A percentile compares a stretch with the other conserved stretches of the same genome.
These are phyloP conservation scores for Zaprionus gabonicus DNA, from an alignment of 1,140 invertebrate genomes.

Conservation along the genomic window DNA sequence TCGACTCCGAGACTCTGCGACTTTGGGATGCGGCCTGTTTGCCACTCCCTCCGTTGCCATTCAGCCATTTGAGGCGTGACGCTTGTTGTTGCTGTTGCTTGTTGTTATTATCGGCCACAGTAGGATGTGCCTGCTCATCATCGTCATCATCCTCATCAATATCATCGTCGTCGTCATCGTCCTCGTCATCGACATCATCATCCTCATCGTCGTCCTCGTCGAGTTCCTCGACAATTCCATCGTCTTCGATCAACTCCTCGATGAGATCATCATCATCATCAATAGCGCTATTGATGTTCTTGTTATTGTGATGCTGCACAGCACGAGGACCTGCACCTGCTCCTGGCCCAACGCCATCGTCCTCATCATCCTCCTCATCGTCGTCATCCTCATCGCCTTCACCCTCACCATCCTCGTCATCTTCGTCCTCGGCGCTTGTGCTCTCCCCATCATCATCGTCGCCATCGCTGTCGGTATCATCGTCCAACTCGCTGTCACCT, in stretches of 20 bases:
- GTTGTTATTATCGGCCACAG: neutral
- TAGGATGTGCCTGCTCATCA: slow-evolving; percentile 17
- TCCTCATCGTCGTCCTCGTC: slow-evolving; percentile 52
- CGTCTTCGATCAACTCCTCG: slow-evolving; percentile 50
- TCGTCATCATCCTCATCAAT: slow-evolving; percentile 35
- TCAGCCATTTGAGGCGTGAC: neutral
- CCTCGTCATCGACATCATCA: slow-evolving; percentile 33
- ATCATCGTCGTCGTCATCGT: slow-evolving; percentile 24
- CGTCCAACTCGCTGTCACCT: slow-evolving; percentile 59
- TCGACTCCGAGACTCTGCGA: neutral
- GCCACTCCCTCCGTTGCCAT: slow-evolving; percentile 31
- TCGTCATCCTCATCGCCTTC: slow-evolving; percentile 40
- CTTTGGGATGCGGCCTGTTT: slow-evolving; percentile 7
- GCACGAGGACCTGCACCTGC: neutral
- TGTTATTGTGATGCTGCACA: slow-evolving; percentile 23
- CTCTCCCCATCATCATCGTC: slow-evolving; percentile 37
- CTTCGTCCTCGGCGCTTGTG: slow-evolving; percentile 49
- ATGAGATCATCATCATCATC: slow-evolving; percentile 48
- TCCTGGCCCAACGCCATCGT: slow-evolving; percentile 20
- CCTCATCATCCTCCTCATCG: slow-evolving; percentile 35
- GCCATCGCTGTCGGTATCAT: slow-evolving; percentile 38
- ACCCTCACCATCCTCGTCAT: slow-evolving; percentile 54
- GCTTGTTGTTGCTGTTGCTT: slow-evolving; percentile 12
- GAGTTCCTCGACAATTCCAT: slow-evolving; percentile 40
- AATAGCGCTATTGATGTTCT: slow-evolving; percentile 16